These are phyloP conservation scores for Cryptoblepharus egeriae DNA, from an alignment of 2,797 vertebrate genomes.

Conservation along the genomic window DNA sequence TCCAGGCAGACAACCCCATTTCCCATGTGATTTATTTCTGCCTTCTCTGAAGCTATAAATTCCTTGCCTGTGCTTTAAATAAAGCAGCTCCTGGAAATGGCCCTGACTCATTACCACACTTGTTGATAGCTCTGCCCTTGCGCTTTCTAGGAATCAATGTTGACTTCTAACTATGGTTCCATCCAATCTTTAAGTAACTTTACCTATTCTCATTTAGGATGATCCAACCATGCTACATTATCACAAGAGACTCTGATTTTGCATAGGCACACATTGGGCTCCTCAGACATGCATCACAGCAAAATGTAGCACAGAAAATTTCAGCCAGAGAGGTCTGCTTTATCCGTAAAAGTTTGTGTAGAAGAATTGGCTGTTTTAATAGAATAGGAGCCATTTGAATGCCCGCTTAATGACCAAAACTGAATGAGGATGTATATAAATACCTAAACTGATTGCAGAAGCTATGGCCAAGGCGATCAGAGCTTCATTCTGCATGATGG, in stretches of 20 bases:
- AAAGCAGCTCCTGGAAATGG: too few relatives aligned
- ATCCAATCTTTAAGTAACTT: not conserved
- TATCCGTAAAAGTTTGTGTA: not conserved
- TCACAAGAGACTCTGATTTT: too few relatives aligned
- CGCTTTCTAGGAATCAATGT: not conserved
- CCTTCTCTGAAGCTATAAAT: not conserved
- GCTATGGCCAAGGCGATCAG: constrained; percentile 87
- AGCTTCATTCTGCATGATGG: constrained; percentile 91
- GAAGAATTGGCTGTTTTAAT: not conserved
- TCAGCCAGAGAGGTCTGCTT: too few relatives aligned
- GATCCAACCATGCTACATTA: not conserved
- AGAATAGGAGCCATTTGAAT: not conserved
- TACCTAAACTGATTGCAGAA: constrained; percentile 86
- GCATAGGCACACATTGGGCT: too few relatives aligned
- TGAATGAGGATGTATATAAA: not conserved
- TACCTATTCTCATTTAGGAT: not conserved
- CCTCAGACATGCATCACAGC: too few relatives aligned
- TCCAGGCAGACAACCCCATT: not conserved
- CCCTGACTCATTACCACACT: not conserved
- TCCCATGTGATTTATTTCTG: not conserved
- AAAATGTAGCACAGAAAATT: too few relatives aligned
- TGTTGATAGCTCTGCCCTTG: not conserved
- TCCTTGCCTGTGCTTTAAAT: not conserved
- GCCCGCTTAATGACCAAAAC: not conserved
- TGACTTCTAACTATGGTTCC: not conserved